These are phyloP conservation scores for Pseudomyrmex flavicornis DNA, from an alignment of 1,140 invertebrate genomes.

Conservation along the genomic window DNA sequence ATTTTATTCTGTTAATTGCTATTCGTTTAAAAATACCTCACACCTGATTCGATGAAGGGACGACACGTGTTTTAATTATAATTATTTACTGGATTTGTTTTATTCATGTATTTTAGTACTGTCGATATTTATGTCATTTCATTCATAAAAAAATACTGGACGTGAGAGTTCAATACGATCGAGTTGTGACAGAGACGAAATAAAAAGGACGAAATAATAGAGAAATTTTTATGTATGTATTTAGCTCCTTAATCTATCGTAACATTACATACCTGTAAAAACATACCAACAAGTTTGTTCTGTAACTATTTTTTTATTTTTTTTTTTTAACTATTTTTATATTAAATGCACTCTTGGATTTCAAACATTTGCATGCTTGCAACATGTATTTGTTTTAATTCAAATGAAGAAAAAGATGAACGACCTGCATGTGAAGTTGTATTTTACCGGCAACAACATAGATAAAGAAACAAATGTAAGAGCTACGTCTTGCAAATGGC, in stretches of 20 bases:
- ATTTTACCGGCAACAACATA: slow-evolving; percentile 24
- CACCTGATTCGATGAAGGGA: too few species aligned
- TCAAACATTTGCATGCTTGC: neutral
- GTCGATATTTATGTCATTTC: too few species aligned
- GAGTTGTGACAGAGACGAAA: too few species aligned
- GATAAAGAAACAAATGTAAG: slow-evolving; percentile 44
- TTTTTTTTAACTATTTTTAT: neutral
- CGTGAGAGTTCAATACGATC: too few species aligned
- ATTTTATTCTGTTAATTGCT: too few species aligned
- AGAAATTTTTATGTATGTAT: slow-evolving; percentile 15
- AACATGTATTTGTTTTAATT: neutral
- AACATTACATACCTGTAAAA: slow-evolving; percentile 27
- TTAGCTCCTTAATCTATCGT: neutral
- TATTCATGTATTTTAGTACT: too few species aligned
- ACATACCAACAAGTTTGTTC: slow-evolving; percentile 38
- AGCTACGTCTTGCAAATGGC: neutral
- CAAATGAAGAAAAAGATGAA: slow-evolving; percentile 19
- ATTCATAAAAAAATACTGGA: too few species aligned
- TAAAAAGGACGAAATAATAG: neutral
- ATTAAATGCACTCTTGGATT: slow-evolving; percentile 34
- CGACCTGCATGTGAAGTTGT: neutral
- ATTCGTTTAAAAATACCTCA: too few species aligned
- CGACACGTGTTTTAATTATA: too few species aligned
- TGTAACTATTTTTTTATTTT: neutral
- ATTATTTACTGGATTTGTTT: too few species aligned